Evolutionary conservation across 2,113 vertebrate genomes (phyloP).

Genomic region (Mormyrus iriodes): DNA sequence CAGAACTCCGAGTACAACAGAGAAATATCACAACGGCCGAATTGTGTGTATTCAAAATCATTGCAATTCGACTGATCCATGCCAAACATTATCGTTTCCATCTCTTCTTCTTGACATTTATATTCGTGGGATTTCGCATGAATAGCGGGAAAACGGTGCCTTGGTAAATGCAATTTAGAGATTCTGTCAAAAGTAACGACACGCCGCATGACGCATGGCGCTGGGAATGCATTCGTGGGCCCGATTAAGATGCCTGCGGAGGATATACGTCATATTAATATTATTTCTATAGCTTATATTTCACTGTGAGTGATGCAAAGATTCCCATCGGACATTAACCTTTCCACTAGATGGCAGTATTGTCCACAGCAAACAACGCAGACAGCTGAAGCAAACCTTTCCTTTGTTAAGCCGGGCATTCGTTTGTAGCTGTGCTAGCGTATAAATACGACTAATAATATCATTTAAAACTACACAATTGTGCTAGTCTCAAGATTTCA

Average conservation of each 20-base stretch:
- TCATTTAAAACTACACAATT: background rate
- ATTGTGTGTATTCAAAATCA: background rate
- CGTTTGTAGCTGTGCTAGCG: background rate
- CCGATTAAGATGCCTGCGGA: slow-evolving; percentile 1
- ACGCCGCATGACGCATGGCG: background rate
- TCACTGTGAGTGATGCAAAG: background rate
- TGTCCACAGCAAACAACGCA: background rate
- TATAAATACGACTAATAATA: background rate
- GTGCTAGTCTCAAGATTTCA: background rate
- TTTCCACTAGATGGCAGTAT: slow-evolving; percentile 36
- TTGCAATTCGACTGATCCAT: background rate
- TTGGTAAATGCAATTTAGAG: slow-evolving; percentile 1
- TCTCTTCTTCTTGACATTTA: background rate
- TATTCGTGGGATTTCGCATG: background rate
- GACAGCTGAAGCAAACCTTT: background rate
- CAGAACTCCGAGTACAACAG: background rate
- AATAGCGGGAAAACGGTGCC: background rate
- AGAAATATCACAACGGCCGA: background rate
- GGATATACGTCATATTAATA: slow-evolving; percentile 17
- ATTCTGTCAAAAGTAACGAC: slow-evolving; percentile 9
- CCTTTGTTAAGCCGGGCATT: background rate
- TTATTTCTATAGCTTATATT: no score
- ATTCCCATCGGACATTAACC: background rate
- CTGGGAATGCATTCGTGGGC: background rate
- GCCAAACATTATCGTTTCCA: background rate